Base-by-base conservation (phyloP, 2,113 vertebrate genomes). In the Danionella cerebrum region DNA sequence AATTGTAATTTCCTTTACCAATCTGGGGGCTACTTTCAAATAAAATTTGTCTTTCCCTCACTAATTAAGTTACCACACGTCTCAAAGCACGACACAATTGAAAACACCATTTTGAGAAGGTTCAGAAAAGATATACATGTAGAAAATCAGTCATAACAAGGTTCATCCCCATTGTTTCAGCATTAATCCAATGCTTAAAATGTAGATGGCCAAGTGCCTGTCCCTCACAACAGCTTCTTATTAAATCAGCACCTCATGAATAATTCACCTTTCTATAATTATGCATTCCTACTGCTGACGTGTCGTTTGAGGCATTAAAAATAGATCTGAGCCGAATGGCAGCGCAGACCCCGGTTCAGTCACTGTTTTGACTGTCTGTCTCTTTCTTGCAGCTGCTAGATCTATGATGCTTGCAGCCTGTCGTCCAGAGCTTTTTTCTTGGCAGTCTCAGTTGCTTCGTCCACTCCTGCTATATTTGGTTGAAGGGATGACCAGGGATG, bases 261-360 rank as follows among this genome's bases (percentile, higher is more conserved):
- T 74, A 39, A 74, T 74, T 47, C 55, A 74, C 16, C 10, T 35
- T 8, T 48, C 62, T 70, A 67, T 62, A 74, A 74, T 62, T 58
- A 70, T 60, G 62, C 62, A 60, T 74, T 66, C 47, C 55, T 70
- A 66, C 70, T 67, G 72, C 72, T 74, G 72, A 74, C 54, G 14
- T 55, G 38, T 60, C 41, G 47, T 55, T 67, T 25, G 67, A 24
- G 54, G 22, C 67, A 70, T 74, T 74, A 74, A 74, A 66, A 70
- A 70, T 66, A 70, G 72, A 74, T 74, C 67, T 62, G 67, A 74
- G 72, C 13, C 14, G 25, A 35, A 33, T 31, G 47, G 54, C 36
- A 27, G 67, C 31, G 38, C 52, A 39, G 31, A 58, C 60, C 67
- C 39, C 48, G 21, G 6, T 27, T 24, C 38, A 60, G 14, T 60